These are phyloP conservation scores for Gandaritis pyraliata DNA, from an alignment of 2,888 invertebrate species.

Conservation along the genomic window DNA sequence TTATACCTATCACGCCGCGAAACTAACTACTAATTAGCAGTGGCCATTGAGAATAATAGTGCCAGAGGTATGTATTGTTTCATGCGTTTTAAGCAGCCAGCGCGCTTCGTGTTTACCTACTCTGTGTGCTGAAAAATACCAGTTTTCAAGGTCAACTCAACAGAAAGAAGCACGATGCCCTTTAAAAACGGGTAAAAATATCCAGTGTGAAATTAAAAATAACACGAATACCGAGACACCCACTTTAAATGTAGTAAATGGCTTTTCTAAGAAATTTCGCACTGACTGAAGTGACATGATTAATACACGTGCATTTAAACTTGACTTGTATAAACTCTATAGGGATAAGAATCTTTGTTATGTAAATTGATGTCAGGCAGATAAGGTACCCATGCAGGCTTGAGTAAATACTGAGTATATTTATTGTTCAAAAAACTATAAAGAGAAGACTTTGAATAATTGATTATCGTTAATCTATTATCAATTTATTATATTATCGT, in stretches of 20 bases:
- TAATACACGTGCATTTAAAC: constrained; percentile 49
- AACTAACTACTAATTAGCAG: constrained; percentile 36
- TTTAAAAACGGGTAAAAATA: constrained; percentile 58
- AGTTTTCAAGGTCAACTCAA: constrained; percentile 60
- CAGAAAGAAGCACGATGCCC: constrained; percentile 58
- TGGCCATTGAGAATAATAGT: constrained; percentile 31
- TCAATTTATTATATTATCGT: too few relatives aligned
- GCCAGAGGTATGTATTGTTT: constrained; percentile 34
- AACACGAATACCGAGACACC: constrained; percentile 43
- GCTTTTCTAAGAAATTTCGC: constrained; percentile 47
- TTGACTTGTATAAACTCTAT: constrained; percentile 48
- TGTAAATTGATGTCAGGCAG: constrained; percentile 43
- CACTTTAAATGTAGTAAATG: constrained; percentile 37
- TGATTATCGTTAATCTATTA: too few relatives aligned
- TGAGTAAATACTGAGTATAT: too few relatives aligned
- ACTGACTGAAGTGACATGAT: constrained; percentile 44
- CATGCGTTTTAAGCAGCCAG: constrained; percentile 38
- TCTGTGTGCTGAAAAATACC: constrained; percentile 39
- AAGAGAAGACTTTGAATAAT: too few relatives aligned
- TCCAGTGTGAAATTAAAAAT: constrained; percentile 57
- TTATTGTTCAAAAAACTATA: too few relatives aligned
- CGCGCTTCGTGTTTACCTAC: constrained; percentile 36
- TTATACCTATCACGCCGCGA: constrained; percentile 30
- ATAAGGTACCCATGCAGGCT: constrained; percentile 11
- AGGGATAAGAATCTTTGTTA: constrained; percentile 43